Evolutionary conservation across 30 jellyfish, hydroid and myxozoan species (phyloP).

Genomic region (Euphysa ruthae): DNA sequence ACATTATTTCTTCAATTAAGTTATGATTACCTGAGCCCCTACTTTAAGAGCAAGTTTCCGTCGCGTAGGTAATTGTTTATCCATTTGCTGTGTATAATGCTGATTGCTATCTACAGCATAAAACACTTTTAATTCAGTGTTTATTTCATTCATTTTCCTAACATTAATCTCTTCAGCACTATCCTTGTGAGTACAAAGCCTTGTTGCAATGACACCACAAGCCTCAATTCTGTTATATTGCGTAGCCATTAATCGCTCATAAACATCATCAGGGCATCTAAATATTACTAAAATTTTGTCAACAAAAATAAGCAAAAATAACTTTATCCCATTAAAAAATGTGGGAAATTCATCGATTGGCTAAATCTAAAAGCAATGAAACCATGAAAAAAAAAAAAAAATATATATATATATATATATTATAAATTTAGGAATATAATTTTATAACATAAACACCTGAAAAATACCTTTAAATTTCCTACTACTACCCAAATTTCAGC

Average conservation of each 20-base stretch:
- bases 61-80: constrained; percentile 45
- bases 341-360: too few species aligned
- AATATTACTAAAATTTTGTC: neutral
- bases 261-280: constrained; percentile 78
- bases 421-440: too few species aligned
- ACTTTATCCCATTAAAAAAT: too few species aligned
- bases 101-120: constrained; percentile 51
- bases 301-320: neutral
- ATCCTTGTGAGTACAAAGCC: constrained; percentile 77
- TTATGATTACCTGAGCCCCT: constrained; percentile 78
- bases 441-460: too few species aligned
- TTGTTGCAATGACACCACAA: constrained; percentile 71
- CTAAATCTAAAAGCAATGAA: too few species aligned
- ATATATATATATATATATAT: too few species aligned
- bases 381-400: too few species aligned
- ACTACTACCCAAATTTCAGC: too few species aligned
- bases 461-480: too few species aligned
- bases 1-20: too few species aligned
- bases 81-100: constrained; percentile 46
- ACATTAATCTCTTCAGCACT: constrained; percentile 73
- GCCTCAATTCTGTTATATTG: constrained; percentile 34
- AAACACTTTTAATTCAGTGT: constrained; percentile 43
- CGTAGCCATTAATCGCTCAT: constrained; percentile 19
- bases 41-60: constrained; percentile 53
- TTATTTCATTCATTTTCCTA: constrained; percentile 39